A percentile compares a stretch with the other conserved stretches of the same genome.
phyloP scores from a whole-genome alignment of 1,140 invertebrate species.

The Philopotamus ludificatus region DNA sequence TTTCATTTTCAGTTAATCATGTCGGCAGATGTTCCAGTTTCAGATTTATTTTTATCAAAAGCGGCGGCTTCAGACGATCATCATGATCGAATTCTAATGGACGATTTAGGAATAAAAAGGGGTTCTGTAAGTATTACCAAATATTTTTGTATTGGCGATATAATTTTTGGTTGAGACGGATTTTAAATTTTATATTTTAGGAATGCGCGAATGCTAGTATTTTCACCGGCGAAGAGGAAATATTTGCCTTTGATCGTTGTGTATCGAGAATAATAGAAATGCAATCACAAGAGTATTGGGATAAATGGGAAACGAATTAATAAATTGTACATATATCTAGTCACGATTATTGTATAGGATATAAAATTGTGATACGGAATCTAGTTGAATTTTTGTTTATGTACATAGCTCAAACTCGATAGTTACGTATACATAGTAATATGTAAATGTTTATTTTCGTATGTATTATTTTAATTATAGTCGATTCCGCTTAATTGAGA shows the following conservation, averaged over 20 bases:
- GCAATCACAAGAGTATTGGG: constrained; percentile 88
- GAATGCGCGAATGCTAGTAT: constrained; percentile 73
- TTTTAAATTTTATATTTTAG: constrained; percentile 47
- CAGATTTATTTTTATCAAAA: constrained; percentile 29
- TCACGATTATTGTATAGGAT: too few species aligned
- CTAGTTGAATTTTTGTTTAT: too few species aligned
- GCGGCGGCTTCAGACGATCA: constrained; percentile 17
- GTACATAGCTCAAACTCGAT: too few species aligned
- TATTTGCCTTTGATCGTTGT: constrained; percentile 92
- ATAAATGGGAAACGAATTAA: constrained; percentile 55
- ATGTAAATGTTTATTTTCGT: too few species aligned
- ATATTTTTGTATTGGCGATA: constrained; percentile 31
- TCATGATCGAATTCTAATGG: constrained; percentile 33
- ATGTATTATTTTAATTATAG: too few species aligned
- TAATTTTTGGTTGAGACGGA: neutral
- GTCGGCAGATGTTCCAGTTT: constrained; percentile 29
- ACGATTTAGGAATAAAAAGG: constrained; percentile 39
- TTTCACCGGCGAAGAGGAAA: constrained; percentile 92
- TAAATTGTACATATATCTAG: constrained; percentile 14
- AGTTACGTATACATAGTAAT: too few species aligned
- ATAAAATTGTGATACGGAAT: too few species aligned
- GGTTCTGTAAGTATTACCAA: constrained; percentile 36
- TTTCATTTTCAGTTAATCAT: constrained; percentile 25
- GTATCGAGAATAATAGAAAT: constrained; percentile 87
- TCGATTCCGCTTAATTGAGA: too few species aligned